A percentile compares a stretch with the other conserved stretches of the same genome.
These are phyloP conservation scores for Rhinopithecus roxellana DNA, from an alignment of 2,113 vertebrate genomes.

Conservation along the genomic window DNA sequence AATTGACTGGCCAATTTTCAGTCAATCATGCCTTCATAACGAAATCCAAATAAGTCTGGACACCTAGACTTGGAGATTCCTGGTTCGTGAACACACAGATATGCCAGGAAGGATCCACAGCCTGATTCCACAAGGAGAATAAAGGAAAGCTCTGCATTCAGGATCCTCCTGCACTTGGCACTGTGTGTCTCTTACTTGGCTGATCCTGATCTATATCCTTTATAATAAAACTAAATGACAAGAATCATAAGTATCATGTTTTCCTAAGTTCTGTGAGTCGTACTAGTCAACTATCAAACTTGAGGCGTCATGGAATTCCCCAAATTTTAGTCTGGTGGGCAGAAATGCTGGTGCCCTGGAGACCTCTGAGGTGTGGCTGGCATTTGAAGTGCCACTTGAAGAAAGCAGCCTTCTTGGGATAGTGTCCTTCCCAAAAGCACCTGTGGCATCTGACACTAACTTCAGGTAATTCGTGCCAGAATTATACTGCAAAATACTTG, in stretches of 20 bases:
- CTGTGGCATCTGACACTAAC: neutral
- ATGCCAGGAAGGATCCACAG: neutral
- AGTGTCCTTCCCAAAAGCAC: neutral
- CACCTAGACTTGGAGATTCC: neutral
- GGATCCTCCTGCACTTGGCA: neutral
- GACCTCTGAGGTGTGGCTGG: neutral
- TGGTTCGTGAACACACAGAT: neutral
- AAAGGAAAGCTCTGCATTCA: neutral
- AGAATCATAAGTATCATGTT: neutral
- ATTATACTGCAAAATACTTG: neutral
- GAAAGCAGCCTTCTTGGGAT: neutral
- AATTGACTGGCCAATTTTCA: neutral
- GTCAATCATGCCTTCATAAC: neutral
- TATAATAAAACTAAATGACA: neutral
- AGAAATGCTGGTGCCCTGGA: neutral
- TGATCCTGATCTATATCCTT: neutral
- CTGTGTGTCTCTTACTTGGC: neutral
- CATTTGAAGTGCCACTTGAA: neutral
- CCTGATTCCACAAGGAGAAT: neutral
- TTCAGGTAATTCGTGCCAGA: neutral
- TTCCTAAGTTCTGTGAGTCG: neutral
- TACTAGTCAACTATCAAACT: neutral
- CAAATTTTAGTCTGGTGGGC: neutral
- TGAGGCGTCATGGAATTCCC: neutral
- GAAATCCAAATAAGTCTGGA: neutral